Base-by-base conservation (phyloP, 2,888 invertebrate species). In the Achlya flavicornis region DNA sequence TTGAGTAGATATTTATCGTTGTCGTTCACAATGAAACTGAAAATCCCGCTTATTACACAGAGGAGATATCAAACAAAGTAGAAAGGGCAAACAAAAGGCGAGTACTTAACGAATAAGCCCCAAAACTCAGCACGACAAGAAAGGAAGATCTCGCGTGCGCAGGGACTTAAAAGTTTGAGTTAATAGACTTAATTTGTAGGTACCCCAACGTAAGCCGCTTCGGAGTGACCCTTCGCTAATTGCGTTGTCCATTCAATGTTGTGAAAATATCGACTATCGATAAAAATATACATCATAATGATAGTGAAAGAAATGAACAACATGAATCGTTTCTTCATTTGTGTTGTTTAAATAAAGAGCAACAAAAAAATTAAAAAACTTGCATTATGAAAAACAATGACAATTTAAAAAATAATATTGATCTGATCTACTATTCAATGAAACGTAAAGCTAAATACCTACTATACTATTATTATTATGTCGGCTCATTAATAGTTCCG, bases 151-250 rank as follows among this genome's bases (percentile, higher is more conserved):
- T 87, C 89, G 89, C 86, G 88, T 87, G 88, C 85, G 84, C 85
- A 84, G 81, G 91, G 93, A 92, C 93, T 92, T 92, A 92, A 93
- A 93, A 92, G 90, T 93, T 92, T 86, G 86, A 89, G 81, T 91
- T 90, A 92, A 92, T 93, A 90, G 92, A 91, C 92, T 93, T 93
- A 93, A 93, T 92, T 92, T 93, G 92, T 89, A 91, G 91, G 87
- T 88, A 84, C 83, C 80, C 85, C 81, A 75, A 72, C 79, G 79
- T 92, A 91, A 92, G 91, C 91, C 86, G 90, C 89, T 92, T 87
- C 87, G 77, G 81, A 83, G 82, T 88, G 90, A 90, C 90, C 90
- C 89, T 53, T 86, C 78, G 75, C 71, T 79, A 80, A 74, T 82
- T 78, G 84, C 74, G 90, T 71, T 82, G 86, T 72, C 66, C 75